Base-by-base conservation (phyloP, 2,113 vertebrate genomes). In the Psittacara wagleri region DNA sequence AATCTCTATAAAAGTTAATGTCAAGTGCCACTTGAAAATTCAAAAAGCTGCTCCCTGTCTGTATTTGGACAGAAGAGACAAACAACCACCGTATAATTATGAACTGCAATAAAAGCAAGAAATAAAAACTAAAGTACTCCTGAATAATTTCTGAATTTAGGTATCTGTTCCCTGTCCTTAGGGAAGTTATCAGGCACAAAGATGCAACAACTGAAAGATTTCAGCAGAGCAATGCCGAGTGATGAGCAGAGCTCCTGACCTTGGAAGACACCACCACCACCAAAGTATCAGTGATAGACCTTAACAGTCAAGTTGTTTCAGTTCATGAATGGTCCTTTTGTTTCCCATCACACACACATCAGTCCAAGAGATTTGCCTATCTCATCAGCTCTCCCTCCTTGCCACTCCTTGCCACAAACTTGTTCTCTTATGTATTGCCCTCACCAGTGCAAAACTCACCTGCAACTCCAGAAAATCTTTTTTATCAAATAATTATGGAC, bases 261-360 rank as follows among this genome's bases (percentile, higher is more conserved):
- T 19, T n/a, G 49, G 41, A 15, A 74, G 43, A 52, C 51, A 41
- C 43, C 61, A 27, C 23, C 49, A 35, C n/a, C 51, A 27, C 13
- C 16, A 2, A 11, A 37, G 52, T 13, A 59, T 25, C 44, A 44
- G 28, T 3, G 23, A 37, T 3, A 24, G 3, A 23, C 7, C 10
- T 44, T 28, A 9, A 13, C 6, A 69, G 17, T 22, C 68, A 46
- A 59, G 62, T 14, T 19, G n/a, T 17, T 39, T 6, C 33, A 25
- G 49, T 18, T 72, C n/a, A 35, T 1, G 6, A 0, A 5, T 2
- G 7, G 17, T 54, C 27, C 51, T 48, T 80, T 33, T 11, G 7
- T 5, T 28, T 49, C 63, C 44, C 25, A 9, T 6, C 23, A 31
- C 17, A 5, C 16, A 49, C 43, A n/a, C n/a, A 39, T 9, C 66